These are phyloP conservation scores for Andricus curvator DNA, from an alignment of 2,888 invertebrate species.

Conservation along the genomic window DNA sequence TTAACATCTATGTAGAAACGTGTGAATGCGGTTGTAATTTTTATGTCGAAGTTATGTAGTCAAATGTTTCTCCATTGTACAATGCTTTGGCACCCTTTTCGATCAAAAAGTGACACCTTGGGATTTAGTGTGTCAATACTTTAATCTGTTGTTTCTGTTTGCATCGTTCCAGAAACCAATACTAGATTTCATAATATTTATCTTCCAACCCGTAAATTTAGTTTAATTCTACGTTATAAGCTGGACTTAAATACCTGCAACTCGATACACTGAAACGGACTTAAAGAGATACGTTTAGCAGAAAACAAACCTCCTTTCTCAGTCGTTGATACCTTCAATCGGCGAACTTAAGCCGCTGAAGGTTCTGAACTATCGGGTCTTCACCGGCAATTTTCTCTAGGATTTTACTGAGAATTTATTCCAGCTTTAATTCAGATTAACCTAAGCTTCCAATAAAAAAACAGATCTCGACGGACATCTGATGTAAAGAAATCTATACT, in stretches of 20 bases:
- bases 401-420: neutral
- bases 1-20: no score
- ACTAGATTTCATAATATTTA: slow-evolving; percentile 1
- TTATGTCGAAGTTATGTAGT: no score
- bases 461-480: neutral
- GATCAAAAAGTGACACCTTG: no score
- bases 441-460: neutral
- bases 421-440: neutral
- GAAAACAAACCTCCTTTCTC: neutral
- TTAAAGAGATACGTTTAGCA: neutral
- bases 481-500: neutral
- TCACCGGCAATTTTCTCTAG: neutral
- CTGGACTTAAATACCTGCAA: neutral
- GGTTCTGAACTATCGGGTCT: neutral
- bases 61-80: no score
- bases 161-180: neutral
- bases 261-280: neutral
- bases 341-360: neutral
- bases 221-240: neutral
- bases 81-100: no score
- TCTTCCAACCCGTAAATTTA: neutral
- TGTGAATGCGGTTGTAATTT: no score
- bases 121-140: no score
- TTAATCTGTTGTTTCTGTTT: no score
- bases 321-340: neutral